Evolutionary conservation across 2,797 vertebrate species (phyloP).

Genomic region (Trichosurus vulpecula): DNA sequence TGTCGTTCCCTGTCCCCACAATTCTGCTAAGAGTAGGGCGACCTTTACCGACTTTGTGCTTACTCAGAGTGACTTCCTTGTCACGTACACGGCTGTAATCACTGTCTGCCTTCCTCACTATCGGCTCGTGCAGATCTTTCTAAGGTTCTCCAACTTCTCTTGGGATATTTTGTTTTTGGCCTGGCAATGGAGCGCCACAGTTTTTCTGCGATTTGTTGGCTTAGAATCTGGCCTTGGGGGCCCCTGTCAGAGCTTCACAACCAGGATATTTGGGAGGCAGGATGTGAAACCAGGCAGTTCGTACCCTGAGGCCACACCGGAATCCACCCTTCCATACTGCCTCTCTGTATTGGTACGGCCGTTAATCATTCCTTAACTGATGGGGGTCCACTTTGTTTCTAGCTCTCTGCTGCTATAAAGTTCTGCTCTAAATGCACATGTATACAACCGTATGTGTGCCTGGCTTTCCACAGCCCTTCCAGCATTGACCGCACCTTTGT

Average conservation of each 20-base stretch:
- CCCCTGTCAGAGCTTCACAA: neutral
- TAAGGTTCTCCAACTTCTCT: neutral
- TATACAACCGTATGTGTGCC: neutral
- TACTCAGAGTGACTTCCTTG: neutral
- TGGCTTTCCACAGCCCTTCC: too few relatives aligned
- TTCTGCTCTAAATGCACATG: neutral
- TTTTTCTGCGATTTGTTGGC: neutral
- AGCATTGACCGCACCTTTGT: too few relatives aligned
- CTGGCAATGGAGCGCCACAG: neutral
- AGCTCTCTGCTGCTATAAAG: neutral
- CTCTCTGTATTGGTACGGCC: neutral
- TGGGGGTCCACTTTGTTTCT: neutral
- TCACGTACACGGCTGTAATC: accelerated
- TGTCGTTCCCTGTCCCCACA: too few relatives aligned
- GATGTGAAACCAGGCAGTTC: neutral
- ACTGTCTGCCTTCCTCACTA: neutral
- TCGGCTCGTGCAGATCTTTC: neutral
- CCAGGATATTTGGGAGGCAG: neutral
- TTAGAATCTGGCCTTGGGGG: neutral
- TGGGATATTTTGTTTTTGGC: neutral
- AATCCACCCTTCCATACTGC: neutral
- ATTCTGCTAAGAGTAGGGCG: neutral
- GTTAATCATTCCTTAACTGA: neutral
- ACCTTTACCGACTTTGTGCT: neutral
- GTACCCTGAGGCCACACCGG: neutral